Evolutionary conservation across 2,113 vertebrate genomes (phyloP).

Genomic region (Callocephalon fimbriatum): DNA sequence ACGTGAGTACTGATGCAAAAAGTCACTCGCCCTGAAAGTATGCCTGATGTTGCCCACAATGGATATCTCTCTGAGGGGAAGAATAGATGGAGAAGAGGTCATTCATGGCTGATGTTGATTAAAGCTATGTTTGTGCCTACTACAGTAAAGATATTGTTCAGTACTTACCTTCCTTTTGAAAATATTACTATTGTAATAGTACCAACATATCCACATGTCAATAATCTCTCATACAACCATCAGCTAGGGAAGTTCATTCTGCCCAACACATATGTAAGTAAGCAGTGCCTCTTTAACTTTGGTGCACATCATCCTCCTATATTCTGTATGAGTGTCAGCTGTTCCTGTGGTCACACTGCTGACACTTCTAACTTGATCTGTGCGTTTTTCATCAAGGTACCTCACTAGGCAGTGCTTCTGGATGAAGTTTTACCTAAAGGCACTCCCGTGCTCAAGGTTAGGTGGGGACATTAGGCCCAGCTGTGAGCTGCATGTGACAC

Average conservation of each 20-base stretch:
- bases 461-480: not conserved
- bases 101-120: not conserved
- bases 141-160: slow-evolving; percentile 33
- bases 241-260: not conserved
- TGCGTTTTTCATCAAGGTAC: not conserved
- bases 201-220: slow-evolving; percentile 2
- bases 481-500: not conserved
- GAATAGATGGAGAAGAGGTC: not conserved
- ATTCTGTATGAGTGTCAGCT: not conserved
- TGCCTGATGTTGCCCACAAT: not conserved
- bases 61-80: not conserved
- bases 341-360: not conserved
- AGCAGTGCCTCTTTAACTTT: not conserved
- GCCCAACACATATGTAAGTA: not conserved
- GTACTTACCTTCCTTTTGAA: slow-evolving; percentile 18
- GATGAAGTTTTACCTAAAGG: not conserved
- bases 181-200: slow-evolving; percentile 39
- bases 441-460: not conserved
- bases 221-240: not conserved
- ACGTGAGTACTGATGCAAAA: not conserved
- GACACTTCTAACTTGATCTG: not conserved
- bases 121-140: not conserved
- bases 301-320: not conserved
- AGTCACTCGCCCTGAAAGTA: not conserved
- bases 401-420: not conserved